A percentile compares a stretch with the other conserved stretches of the same genome.
These are phyloP conservation scores for Drosophila nebulosa DNA, from an alignment of 1,140 invertebrate species.

Conservation along the genomic window DNA sequence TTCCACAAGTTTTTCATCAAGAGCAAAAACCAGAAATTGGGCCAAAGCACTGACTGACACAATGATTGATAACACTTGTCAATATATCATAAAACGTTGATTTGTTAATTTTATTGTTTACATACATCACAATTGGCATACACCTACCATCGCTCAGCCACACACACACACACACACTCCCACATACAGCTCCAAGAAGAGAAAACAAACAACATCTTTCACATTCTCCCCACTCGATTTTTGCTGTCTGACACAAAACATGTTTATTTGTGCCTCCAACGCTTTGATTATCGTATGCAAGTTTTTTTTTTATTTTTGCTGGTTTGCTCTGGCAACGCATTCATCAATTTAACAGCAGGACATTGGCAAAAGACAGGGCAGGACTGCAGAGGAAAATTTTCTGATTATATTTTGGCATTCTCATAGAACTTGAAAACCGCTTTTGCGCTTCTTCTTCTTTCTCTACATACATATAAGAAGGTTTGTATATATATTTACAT, in stretches of 20 bases:
- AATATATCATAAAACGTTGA: slow-evolving; percentile 77
- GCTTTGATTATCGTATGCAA: slow-evolving; percentile 56
- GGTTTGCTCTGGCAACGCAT: slow-evolving; percentile 45
- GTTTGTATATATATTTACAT: slow-evolving; percentile 25
- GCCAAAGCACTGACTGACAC: slow-evolving; percentile 5
- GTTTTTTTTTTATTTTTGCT: slow-evolving; percentile 37
- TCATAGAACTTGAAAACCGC: background rate
- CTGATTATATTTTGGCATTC: slow-evolving; percentile 11
- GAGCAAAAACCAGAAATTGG: background rate
- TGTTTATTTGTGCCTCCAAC: slow-evolving; percentile 34
- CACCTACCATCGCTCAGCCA: slow-evolving; percentile 11
- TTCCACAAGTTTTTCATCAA: slow-evolving; percentile 1
- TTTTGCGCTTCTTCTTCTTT: background rate
- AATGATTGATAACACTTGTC: slow-evolving; percentile 74
- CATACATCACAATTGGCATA: slow-evolving; percentile 63
- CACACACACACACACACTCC: slow-evolving; percentile 7
- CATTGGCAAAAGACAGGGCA: slow-evolving; percentile 32
- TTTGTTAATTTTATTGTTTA: slow-evolving; percentile 77
- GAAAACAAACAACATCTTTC: background rate
- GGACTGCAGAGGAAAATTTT: background rate
- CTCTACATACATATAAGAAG: slow-evolving; percentile 18
- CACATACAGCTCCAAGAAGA: too few species aligned
- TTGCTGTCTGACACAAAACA: slow-evolving; percentile 15
- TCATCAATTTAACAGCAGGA: slow-evolving; percentile 76
- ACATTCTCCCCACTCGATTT: background rate